phyloP scores from a whole-genome alignment of 2,888 invertebrate genomes.

The Sepioteuthis lessoniana region DNA sequence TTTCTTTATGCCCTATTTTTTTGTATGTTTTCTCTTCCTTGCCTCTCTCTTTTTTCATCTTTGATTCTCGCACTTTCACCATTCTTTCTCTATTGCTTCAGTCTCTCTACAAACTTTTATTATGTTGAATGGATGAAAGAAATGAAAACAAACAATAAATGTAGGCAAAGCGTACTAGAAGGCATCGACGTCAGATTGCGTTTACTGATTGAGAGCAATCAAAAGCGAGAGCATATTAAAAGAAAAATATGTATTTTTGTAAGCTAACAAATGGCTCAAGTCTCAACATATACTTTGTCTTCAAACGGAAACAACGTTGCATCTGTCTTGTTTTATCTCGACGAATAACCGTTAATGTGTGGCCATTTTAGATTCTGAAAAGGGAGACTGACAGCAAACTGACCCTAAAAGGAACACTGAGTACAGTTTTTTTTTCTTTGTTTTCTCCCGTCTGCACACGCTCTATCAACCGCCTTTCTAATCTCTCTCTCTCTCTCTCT shows the following conservation, averaged over 20 bases:
- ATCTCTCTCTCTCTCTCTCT: background rate
- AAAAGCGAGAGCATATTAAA: background rate
- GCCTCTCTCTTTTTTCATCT: background rate
- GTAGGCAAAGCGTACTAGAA: background rate
- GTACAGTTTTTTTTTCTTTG: background rate
- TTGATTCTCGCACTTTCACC: no score
- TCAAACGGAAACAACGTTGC: conserved; percentile 1
- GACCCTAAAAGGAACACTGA: background rate
- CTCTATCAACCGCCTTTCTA: background rate
- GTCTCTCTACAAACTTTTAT: background rate
- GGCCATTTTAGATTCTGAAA: background rate
- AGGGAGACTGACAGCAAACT: conserved; percentile 10
- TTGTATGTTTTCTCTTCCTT: background rate
- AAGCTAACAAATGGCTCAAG: conserved; percentile 21
- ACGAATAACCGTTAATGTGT: background rate
- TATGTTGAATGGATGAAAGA: background rate
- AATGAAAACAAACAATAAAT: background rate
- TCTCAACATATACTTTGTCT: background rate
- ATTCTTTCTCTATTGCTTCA: background rate
- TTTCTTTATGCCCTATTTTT: no score
- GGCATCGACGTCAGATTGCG: background rate
- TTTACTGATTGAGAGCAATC: background rate
- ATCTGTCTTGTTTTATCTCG: background rate
- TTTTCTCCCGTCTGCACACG: background rate
- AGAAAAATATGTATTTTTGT: conserved; percentile 9